These are phyloP conservation scores for Holacanthus passer DNA, from an alignment of 2,113 vertebrate species.

Conservation along the genomic window DNA sequence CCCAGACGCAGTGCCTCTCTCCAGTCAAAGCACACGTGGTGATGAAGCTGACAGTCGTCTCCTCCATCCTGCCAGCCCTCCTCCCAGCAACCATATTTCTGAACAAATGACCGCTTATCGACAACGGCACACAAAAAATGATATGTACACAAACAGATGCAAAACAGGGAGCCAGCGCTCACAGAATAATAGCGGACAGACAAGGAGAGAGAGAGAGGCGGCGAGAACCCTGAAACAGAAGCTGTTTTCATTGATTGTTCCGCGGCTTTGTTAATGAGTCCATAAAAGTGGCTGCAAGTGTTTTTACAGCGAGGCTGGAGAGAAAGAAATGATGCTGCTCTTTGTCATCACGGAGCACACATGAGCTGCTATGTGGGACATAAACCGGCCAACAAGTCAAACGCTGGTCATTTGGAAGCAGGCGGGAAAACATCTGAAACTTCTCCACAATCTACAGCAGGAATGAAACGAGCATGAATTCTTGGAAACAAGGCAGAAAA, in stretches of 20 bases:
- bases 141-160: conserved; percentile 61
- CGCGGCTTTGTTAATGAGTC: conserved; percentile 74
- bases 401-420: conserved; percentile 2
- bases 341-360: conserved; percentile 47
- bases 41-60: conserved; percentile 49
- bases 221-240: conserved; percentile 34
- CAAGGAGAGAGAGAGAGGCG: conserved; percentile 10
- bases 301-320: conserved; percentile 62
- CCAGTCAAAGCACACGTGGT: conserved; percentile 30
- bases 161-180: conserved; percentile 42
- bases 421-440: background rate
- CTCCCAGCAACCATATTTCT: conserved; percentile 54
- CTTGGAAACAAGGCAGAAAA: conserved; percentile 2
- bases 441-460: background rate
- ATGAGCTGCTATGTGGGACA: conserved; percentile 20
- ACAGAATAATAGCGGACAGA: conserved; percentile 59
- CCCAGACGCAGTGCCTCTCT: conserved; percentile 34
- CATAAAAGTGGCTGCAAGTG: conserved; percentile 69
- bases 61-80: conserved; percentile 20
- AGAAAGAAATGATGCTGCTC: conserved; percentile 42
- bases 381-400: conserved; percentile 16
- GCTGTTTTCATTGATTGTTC: conserved; percentile 74
- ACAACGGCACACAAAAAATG: conserved; percentile 50
- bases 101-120: conserved; percentile 66
- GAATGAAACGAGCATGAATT: background rate